These are phyloP conservation scores for Rhinolophus sinicus DNA, from an alignment of 2,113 vertebrate genomes.

Conservation along the genomic window DNA sequence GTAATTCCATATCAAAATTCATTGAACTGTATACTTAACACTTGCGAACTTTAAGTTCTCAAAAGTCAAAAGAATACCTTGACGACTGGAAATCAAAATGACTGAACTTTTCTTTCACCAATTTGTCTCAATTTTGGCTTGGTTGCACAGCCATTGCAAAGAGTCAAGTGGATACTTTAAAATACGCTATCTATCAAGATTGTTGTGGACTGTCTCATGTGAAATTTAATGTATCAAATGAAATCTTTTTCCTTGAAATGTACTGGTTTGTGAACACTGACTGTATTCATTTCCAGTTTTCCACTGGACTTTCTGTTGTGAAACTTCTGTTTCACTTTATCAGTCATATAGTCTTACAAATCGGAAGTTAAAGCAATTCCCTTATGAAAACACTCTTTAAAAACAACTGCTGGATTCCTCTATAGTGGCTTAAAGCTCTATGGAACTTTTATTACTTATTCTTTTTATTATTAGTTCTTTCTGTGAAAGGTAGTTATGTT, in stretches of 20 bases:
- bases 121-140: background rate
- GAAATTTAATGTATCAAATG: background rate
- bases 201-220: background rate
- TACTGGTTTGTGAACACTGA: background rate
- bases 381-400: background rate
- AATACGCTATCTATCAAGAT: background rate
- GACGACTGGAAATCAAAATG: background rate
- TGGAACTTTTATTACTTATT: background rate
- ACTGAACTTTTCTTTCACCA: background rate
- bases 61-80: constrained; percentile 7
- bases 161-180: background rate
- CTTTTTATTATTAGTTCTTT: constrained; percentile 38
- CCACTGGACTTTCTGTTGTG: background rate
- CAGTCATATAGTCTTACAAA: background rate
- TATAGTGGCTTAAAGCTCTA: background rate
- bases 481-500: background rate
- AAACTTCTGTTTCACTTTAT: background rate
- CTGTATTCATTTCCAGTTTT: background rate
- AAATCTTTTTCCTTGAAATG: constrained; percentile 30
- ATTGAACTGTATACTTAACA: background rate
- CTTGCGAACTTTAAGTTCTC: background rate
- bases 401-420: background rate
- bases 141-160: background rate
- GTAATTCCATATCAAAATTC: background rate
- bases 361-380: background rate